Percentiles rank a stretch among this genome's conserved stretches.
Conservation (phyloP, 2,888 invertebrate genomes). For the Pogonocherus hispidulus region DNA sequence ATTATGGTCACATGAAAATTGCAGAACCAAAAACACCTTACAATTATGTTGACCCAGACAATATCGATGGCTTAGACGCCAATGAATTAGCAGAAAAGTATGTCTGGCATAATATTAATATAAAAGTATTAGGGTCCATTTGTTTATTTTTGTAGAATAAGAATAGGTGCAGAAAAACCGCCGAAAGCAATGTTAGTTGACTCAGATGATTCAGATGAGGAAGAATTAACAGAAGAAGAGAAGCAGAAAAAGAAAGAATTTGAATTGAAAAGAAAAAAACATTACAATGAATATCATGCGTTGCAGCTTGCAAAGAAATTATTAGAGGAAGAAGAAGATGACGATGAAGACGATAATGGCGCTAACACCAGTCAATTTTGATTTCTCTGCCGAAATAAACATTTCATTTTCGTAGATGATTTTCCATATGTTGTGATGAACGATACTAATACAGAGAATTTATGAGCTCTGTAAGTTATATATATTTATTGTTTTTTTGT, state of each 20-base stretch:
- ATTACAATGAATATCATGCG: slow-evolving; percentile 98
- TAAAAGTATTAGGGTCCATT: neutral
- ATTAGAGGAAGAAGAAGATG: slow-evolving; percentile 91
- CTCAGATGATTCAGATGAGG: slow-evolving; percentile 61
- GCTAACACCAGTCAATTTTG: slow-evolving; percentile 27
- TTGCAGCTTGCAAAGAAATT: slow-evolving; percentile 92
- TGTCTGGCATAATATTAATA: slow-evolving; percentile 39
- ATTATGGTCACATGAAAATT: slow-evolving; percentile 99
- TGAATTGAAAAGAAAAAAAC: slow-evolving; percentile 93
- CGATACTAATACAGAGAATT: slow-evolving; percentile 39
- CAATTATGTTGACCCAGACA: slow-evolving; percentile 73
- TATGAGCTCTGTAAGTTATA: slow-evolving; percentile 40
- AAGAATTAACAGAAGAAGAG: slow-evolving; percentile 71
- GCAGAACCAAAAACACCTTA: slow-evolving; percentile 98
- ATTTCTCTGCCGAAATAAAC: slow-evolving; percentile 31
- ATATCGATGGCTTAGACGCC: slow-evolving; percentile 77
- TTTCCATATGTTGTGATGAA: slow-evolving; percentile 48
- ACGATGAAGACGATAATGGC: slow-evolving; percentile 71
- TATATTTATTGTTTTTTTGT: slow-evolving; percentile 37
- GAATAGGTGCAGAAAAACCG: slow-evolving; percentile 67
- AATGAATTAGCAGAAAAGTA: slow-evolving; percentile 84
- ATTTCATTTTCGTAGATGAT: slow-evolving; percentile 40
- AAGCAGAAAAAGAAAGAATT: slow-evolving; percentile 82
- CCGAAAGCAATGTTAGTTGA: slow-evolving; percentile 69
- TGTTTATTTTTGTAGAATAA: slow-evolving; percentile 57